phyloP scores from a whole-genome alignment of 2,113 vertebrate species.

The Calyptomena viridis region DNA sequence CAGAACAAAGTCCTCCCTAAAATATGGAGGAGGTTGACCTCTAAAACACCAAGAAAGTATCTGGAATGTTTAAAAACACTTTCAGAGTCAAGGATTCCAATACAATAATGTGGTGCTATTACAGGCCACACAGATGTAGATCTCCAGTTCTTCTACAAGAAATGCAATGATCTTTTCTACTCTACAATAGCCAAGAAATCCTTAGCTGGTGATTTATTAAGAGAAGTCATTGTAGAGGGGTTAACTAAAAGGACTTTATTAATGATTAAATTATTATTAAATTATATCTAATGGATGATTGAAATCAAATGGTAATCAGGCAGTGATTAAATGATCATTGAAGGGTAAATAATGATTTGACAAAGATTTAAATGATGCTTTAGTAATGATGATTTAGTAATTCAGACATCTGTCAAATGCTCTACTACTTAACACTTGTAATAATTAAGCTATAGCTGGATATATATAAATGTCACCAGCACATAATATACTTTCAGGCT shows the following conservation, averaged over 20 bases:
- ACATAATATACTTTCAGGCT: background rate
- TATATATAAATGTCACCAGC: rapidly evolving
- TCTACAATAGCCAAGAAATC: background rate
- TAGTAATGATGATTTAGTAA: background rate
- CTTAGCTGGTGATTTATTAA: background rate
- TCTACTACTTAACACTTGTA: background rate
- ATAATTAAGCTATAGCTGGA: background rate
- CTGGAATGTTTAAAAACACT: background rate
- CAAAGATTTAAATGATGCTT: background rate
- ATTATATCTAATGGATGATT: background rate
- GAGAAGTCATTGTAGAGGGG: background rate
- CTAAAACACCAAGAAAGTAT: background rate
- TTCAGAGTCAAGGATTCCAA: background rate
- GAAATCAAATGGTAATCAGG: background rate
- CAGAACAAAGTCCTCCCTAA: background rate
- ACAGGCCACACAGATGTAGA: background rate
- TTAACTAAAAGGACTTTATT: background rate
- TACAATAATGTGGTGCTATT: background rate
- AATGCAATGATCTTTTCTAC: background rate
- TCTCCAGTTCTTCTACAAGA: background rate
- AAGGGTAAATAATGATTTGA: background rate
- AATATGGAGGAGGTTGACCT: background rate
- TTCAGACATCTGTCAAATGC: background rate
- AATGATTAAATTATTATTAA: background rate
- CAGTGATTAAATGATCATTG: background rate